Evolutionary conservation across 2,797 vertebrate species (phyloP).

Genomic region (Galago senegalensis): DNA sequence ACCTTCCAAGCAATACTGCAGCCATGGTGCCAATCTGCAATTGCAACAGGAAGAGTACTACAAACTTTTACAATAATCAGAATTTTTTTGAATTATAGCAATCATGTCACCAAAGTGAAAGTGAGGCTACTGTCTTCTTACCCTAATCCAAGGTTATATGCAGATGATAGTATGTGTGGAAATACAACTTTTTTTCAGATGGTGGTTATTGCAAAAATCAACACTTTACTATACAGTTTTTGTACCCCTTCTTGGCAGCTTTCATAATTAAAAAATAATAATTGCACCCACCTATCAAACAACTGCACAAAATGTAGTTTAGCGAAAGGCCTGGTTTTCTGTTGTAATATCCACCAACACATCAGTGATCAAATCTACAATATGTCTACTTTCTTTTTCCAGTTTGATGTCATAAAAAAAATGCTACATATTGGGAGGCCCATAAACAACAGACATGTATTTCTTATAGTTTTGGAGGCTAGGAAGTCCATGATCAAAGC

Average conservation of each 20-base stretch:
- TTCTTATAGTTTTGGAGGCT: not conserved
- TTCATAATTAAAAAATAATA: not conserved
- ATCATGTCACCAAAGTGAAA: not conserved
- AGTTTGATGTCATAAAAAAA: not conserved
- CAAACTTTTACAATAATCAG: not conserved
- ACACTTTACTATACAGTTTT: not conserved
- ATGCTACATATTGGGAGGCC: not conserved
- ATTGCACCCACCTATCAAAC: not conserved
- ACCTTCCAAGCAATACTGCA: not conserved
- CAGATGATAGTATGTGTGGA: not conserved
- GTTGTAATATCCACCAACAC: not conserved
- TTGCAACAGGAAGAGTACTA: not conserved
- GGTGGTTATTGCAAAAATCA: not conserved
- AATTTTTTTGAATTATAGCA: not conserved
- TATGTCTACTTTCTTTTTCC: not conserved
- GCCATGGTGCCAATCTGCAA: not conserved
- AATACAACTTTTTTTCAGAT: not conserved
- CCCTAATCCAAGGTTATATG: not conserved
- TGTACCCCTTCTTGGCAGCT: not conserved
- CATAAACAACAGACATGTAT: not conserved
- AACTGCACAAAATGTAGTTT: not conserved
- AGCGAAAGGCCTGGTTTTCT: conserved; percentile 12
- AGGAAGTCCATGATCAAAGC: not conserved
- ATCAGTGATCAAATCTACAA: not conserved
- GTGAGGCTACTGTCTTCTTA: not conserved